phyloP scores from a whole-genome alignment of 64 coral and sea anemone genomes.

The Montipora sp. region DNA sequence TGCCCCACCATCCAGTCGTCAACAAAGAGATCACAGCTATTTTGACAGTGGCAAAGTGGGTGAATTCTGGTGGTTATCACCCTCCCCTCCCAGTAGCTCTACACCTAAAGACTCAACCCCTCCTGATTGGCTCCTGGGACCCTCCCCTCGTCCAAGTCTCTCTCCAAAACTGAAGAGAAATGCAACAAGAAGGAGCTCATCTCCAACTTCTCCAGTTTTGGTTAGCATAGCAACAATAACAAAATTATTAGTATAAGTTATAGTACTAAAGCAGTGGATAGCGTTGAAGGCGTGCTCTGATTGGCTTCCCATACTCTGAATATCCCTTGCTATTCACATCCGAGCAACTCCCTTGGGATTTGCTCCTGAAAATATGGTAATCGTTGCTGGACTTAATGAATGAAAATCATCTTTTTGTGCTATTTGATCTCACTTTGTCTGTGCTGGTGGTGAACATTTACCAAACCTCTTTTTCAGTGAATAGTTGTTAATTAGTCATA shows the following conservation, averaged over 20 bases:
- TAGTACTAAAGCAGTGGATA: too few species aligned
- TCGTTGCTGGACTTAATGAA: too few species aligned
- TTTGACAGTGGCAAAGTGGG: conserved; percentile 68
- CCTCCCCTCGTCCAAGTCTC: conserved; percentile 29
- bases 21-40: conserved; percentile 55
- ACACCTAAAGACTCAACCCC: conserved; percentile 77
- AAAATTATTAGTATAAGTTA: background rate
- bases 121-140: conserved; percentile 9
- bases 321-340: too few species aligned
- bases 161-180: conserved; percentile 32
- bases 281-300: too few species aligned
- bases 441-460: too few species aligned
- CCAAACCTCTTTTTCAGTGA: too few species aligned
- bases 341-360: too few species aligned
- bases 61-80: conserved; percentile 82
- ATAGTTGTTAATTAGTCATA: too few species aligned
- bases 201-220: conserved; percentile 37
- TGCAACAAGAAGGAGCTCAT: background rate
- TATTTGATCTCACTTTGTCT: too few species aligned
- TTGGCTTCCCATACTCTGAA: too few species aligned
- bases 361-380: too few species aligned
- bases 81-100: conserved; percentile 75
- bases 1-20: conserved; percentile 76
- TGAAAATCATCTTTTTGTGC: too few species aligned
- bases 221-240: background rate